Evolutionary conservation across 2,797 vertebrate genomes (phyloP), one percentile per base, ranked within the genome.

Genomic region (Distichodus sexfasciatus): DNA sequence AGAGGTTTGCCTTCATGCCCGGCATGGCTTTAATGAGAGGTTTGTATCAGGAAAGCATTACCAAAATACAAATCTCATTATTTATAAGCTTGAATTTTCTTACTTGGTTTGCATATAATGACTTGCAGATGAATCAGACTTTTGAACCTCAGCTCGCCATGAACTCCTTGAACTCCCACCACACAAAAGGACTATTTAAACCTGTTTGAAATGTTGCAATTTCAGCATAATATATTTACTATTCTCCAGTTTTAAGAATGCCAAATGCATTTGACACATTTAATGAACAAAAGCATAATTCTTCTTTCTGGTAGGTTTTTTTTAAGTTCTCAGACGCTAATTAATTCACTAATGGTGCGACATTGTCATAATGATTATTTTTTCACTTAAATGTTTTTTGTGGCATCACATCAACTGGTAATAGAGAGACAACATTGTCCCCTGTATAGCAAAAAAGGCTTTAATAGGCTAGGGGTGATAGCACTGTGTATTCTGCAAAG

Each of bases 361-460:
- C 29, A 55, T 54, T 21, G 23, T 55, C 36, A 44, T 40, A 21
- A 29, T 41, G 53, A 26, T 40, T 51, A 51, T 46, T 19, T 9
- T 17, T 31, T 6, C 14, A 15, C 2, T 53, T 15, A 31, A 53
- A 48, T 19, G 28, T 24, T 28, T 28, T 28, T 28, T 14, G n/a
- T n/a, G 14, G 24, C 47, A 15, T 1, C 73, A 79, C 64, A 74
- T 68, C 66, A n/a, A 76, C 33, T 31, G 40, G 17, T 21, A 24
- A 47, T 3, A 31, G 1, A 44, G 41, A 36, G 9, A 17, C 1
- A 12, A 40, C 43, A 4, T 50, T 66, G 29, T 51, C 29, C 9
- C 29, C 36, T 35, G 17, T 53, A 7, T 26, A 23, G 28, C 35
- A 9, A 55, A 17, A 24, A 53, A 10, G 3, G 48, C 1, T n/a